Percentiles rank a stretch among this genome's conserved stretches.
Conservation (phyloP, 2,113 vertebrate genomes). For the Bombycilla garrulus region DNA sequence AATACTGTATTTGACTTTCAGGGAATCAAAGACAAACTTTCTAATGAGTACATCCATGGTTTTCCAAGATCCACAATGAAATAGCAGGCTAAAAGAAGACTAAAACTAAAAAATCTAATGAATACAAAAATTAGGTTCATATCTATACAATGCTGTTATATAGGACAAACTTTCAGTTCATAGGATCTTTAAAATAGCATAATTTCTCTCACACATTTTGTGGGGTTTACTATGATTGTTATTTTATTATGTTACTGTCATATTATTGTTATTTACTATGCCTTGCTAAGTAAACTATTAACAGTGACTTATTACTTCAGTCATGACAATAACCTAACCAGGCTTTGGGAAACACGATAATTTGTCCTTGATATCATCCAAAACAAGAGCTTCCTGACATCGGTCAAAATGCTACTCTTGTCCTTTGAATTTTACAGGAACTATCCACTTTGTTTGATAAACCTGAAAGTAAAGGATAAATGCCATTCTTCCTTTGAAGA, state of each 20-base stretch:
- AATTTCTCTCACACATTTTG: neutral
- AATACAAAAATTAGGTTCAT: neutral
- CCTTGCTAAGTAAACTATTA: neutral
- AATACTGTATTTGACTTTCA: neutral
- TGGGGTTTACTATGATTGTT: neutral
- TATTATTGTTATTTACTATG: neutral
- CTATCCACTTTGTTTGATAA: neutral
- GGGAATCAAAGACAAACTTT: neutral
- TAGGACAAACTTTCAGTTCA: neutral
- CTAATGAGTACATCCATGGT: accelerated
- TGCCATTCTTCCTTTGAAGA: neutral
- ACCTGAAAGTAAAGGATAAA: neutral
- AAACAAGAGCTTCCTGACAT: neutral
- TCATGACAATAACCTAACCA: neutral
- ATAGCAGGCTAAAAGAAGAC: neutral
- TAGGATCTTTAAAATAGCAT: neutral
- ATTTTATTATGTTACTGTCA: neutral
- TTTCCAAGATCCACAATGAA: neutral
- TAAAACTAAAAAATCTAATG: neutral
- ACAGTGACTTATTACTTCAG: neutral
- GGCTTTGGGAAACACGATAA: neutral
- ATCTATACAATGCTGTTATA: neutral
- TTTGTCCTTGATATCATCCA: neutral
- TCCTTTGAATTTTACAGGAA: neutral
- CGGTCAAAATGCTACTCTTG: neutral